These are phyloP conservation scores for Acropora tenuis DNA, from an alignment of 64 coral and sea anemone genomes.

Conservation along the genomic window DNA sequence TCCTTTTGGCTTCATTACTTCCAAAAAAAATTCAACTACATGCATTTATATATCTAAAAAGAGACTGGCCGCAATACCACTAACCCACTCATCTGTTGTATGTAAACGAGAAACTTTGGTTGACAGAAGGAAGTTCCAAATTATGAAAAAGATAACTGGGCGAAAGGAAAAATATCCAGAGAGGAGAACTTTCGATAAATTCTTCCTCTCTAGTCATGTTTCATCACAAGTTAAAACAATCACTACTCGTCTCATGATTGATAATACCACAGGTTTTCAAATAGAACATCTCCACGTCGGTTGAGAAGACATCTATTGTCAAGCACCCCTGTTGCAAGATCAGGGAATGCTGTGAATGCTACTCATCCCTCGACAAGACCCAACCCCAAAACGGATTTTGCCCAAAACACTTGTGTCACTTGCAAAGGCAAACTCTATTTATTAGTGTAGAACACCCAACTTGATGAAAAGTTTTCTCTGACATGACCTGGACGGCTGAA, in stretches of 20 bases:
- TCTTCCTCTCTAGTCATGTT: not conserved
- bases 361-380: not conserved
- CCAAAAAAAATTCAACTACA: too few species aligned
- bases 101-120: too few species aligned
- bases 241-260: not conserved
- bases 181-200: not conserved
- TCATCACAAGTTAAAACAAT: not conserved
- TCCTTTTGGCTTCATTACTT: too few species aligned
- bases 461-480: not conserved
- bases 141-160: not conserved
- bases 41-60: too few species aligned
- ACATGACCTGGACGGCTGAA: not conserved
- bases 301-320: not conserved
- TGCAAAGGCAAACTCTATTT: not conserved
- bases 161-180: not conserved
- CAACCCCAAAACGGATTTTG: conserved; percentile 39
- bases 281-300: too few species aligned
- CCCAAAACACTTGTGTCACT: not conserved
- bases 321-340: not conserved
- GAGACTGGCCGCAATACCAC: too few species aligned
- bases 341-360: conserved; percentile 38
- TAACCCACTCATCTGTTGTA: too few species aligned
- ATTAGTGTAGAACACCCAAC: not conserved
- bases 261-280: not conserved
- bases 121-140: not conserved